Percentiles rank a stretch among this genome's conserved stretches.
These are phyloP conservation scores for Chloropsis cyanopogon DNA, from an alignment of 2,113 vertebrate species.

Conservation along the genomic window DNA sequence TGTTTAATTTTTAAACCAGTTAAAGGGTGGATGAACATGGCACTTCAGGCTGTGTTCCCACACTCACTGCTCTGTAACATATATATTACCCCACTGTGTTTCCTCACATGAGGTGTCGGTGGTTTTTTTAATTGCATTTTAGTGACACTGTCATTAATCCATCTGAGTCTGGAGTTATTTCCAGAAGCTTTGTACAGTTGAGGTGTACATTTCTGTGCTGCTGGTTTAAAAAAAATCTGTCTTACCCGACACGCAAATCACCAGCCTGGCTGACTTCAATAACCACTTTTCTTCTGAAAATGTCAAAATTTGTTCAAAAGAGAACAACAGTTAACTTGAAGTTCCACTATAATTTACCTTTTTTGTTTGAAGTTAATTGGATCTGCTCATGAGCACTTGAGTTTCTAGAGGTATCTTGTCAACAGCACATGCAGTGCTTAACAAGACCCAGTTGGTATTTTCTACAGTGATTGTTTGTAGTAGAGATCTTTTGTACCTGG, in stretches of 20 bases:
- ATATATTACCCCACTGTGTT: not conserved
- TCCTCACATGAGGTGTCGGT: not conserved
- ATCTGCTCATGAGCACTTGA: not conserved
- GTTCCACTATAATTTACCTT: not conserved
- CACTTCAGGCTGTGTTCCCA: not conserved
- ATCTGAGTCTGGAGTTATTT: not conserved
- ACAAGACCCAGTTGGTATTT: not conserved
- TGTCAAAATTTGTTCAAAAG: not conserved
- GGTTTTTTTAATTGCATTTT: not conserved
- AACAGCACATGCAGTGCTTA: rapidly evolving
- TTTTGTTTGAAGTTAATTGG: not conserved
- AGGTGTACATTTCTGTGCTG: not conserved
- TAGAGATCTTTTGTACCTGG: not conserved
- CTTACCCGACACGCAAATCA: not conserved
- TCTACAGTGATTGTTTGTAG: not conserved
- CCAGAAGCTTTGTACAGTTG: not conserved
- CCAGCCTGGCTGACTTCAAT: not conserved
- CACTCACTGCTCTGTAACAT: not conserved
- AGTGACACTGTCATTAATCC: not conserved
- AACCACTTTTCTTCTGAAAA: not conserved
- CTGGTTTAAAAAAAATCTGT: not conserved
- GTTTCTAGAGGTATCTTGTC: not conserved
- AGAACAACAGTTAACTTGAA: not conserved
- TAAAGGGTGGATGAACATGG: not conserved
- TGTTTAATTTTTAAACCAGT: not conserved